Evolutionary conservation across 2,888 invertebrate genomes (phyloP), one percentile per base, ranked within the genome.

Genomic region (Idaea straminata): DNA sequence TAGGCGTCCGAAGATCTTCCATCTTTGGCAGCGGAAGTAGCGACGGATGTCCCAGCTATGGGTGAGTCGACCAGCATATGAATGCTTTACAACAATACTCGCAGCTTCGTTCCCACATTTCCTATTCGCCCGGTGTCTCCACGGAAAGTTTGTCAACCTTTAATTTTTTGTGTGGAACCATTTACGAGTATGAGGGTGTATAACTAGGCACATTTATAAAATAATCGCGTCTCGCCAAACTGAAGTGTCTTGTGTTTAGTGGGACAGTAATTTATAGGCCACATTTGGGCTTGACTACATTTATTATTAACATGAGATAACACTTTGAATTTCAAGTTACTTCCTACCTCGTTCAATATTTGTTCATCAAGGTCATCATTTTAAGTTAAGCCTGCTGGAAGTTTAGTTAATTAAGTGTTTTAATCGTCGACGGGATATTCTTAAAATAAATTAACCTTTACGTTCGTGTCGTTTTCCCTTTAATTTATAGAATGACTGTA

Each of bases 1-100:
- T 87, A 86, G 82, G 71, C 79, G 78, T 78, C 78, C 77, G 81
- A 86, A 86, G 87, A 91, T 91, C 88, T 85, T 83, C 92, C 92
- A 90, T 92, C 92, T 92, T 92, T 90, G 92, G 92, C 88, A 91
- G 85, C 92, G 92, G 92, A 92, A 92, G 91, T 84, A 86, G 79
- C 88, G 82, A 82, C 92, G 92, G 92, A 92, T 91, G 92, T 91
- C 87, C 88, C 90, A 85, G 87, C 89, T 79, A 92, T 92, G 92
- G 92, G 92, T 92, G 87, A 91, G 92, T 86, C 70, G 69, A 82
- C 79, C 84, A 81, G 84, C 88, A 89, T 89, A 87, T 90, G 91
- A 92, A 92, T 92, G 86, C 86, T 82, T 88, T 85, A 89, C 87
- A 88, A 89, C 88, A 87, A 88, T 88, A 82, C 84, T 83, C 84